Conservation (phyloP, 2,797 vertebrate species). For the Phrynocephalus forsythii region DNA sequence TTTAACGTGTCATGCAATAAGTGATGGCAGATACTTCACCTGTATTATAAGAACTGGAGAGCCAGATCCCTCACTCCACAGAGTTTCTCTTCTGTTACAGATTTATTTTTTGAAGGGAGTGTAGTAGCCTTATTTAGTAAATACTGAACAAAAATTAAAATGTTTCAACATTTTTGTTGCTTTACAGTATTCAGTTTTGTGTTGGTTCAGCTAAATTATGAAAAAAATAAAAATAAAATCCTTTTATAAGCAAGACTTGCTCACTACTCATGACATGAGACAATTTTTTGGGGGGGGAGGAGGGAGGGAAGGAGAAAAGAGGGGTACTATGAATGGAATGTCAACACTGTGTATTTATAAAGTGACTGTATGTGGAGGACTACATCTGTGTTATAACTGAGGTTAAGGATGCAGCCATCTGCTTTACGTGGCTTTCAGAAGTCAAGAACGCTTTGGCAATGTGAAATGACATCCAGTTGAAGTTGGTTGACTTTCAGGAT, state of each 20-base stretch:
- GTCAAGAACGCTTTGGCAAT: conserved; percentile 43
- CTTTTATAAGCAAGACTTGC: conserved; percentile 82
- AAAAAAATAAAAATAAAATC: conserved; percentile 85
- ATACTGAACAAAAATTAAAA: conserved; percentile 68
- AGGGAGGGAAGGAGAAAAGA: conserved; percentile 15
- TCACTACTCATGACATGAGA: conserved; percentile 70
- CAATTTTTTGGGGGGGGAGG: conserved; percentile 43
- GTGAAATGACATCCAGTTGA: conserved; percentile 1
- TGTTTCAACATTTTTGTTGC: conserved; percentile 79
- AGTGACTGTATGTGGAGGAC: not conserved
- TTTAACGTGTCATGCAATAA: conserved; percentile 75
- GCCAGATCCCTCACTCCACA: conserved; percentile 67
- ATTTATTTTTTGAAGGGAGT: conserved; percentile 59
- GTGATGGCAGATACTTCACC: conserved; percentile 71
- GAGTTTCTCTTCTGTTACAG: conserved; percentile 66
- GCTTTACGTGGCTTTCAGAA: conserved; percentile 14
- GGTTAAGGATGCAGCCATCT: conserved; percentile 14
- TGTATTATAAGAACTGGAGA: conserved; percentile 72
- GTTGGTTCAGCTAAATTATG: conserved; percentile 87
- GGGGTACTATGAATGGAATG: conserved; percentile 22
- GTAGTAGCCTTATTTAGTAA: conserved; percentile 73
- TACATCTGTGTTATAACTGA: not conserved
- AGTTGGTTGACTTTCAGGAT: not conserved
- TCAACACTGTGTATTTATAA: not conserved
- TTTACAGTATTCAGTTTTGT: conserved; percentile 84